Percentiles rank a stretch among this genome's conserved stretches.
phyloP scores from a whole-genome alignment of 2,113 vertebrate genomes.

The Diphyllodes magnificus region DNA sequence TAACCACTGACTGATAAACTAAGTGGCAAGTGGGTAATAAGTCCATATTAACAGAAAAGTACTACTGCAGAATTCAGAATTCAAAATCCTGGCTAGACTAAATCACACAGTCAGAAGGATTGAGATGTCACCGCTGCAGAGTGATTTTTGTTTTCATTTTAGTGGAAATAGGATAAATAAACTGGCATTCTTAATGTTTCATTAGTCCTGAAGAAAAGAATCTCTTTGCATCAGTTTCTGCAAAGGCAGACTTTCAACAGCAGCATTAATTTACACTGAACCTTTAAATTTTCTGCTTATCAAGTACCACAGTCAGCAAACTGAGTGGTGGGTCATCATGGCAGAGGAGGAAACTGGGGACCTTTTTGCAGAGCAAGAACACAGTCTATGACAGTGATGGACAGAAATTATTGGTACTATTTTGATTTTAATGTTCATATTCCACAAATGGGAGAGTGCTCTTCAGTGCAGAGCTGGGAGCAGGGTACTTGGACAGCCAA shows the following conservation, averaged over 20 bases:
- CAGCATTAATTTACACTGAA: neutral
- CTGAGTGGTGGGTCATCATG: neutral
- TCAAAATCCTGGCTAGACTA: constrained; percentile 75
- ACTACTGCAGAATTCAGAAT: constrained; percentile 75
- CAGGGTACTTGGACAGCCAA: neutral
- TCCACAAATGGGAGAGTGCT: neutral
- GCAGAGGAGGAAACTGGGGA: neutral
- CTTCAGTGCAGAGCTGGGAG: neutral
- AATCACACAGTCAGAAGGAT: constrained; percentile 69
- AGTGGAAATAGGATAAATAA: constrained; percentile 37
- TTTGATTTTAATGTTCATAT: neutral
- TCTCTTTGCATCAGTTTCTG: neutral
- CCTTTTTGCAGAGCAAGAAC: neutral
- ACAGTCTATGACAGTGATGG: neutral
- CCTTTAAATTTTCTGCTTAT: neutral
- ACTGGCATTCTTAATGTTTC: neutral
- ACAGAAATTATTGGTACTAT: neutral
- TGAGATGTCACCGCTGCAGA: constrained; percentile 72
- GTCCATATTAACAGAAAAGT: constrained; percentile 80
- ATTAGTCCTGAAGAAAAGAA: constrained; percentile 14
- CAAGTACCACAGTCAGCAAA: neutral
- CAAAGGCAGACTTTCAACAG: neutral
- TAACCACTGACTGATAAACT: constrained; percentile 82
- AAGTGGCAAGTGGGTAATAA: constrained; percentile 84
- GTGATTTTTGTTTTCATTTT: constrained; percentile 53